These are phyloP conservation scores for Platycercus adscitus DNA, from an alignment of 2,113 vertebrate species.

Conservation along the genomic window DNA sequence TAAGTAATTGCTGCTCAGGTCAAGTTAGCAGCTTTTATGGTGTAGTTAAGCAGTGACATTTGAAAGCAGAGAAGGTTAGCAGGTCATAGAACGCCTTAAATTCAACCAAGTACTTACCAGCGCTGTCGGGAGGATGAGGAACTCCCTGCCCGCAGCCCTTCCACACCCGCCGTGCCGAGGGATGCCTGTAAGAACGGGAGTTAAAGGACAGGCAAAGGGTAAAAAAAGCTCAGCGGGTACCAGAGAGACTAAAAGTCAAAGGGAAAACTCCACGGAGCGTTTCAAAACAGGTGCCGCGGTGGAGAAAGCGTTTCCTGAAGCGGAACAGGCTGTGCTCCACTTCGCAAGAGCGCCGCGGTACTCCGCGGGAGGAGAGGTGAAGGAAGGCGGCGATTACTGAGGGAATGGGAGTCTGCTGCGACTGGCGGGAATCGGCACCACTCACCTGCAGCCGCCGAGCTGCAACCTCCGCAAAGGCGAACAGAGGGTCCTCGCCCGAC, in stretches of 20 bases:
- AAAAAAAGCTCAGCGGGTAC: no score
- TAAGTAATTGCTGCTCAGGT: background rate
- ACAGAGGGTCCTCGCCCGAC: accelerated
- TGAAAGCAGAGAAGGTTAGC: background rate
- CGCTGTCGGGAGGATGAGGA: background rate
- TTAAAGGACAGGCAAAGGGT: no score
- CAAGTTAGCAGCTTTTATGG: background rate
- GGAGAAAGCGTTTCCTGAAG: background rate
- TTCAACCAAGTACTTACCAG: accelerated
- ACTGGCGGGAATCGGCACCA: background rate
- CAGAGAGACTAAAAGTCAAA: background rate
- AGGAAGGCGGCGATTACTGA: accelerated
- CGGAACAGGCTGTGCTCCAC: background rate
- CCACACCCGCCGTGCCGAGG: background rate
- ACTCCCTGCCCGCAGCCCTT: no score
- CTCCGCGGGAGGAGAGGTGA: no score
- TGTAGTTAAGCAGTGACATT: background rate
- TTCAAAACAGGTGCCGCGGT: background rate
- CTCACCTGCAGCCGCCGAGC: background rate
- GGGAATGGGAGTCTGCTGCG: background rate
- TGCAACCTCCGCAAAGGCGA: accelerated
- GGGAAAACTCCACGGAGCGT: background rate
- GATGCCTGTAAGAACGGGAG: background rate
- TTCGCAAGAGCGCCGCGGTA: background rate
- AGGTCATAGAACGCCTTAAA: background rate